phyloP scores from a whole-genome alignment of 2,113 vertebrate genomes.

The Phainopepla nitens region DNA sequence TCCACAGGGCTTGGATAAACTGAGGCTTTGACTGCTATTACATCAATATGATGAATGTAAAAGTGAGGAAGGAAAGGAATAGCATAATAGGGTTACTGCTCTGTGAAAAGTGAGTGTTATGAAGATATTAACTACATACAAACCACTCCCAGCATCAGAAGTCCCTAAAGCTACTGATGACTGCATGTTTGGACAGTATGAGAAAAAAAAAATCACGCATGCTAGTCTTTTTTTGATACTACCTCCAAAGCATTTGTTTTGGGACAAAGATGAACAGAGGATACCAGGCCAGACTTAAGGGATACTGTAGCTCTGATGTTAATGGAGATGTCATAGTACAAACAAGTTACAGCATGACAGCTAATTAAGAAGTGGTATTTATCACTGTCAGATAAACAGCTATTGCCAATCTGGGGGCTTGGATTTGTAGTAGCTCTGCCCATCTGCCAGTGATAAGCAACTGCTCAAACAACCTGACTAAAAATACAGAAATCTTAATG shows the following conservation, averaged over 20 bases:
- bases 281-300: neutral
- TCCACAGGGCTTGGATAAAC: neutral
- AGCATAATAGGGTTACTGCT: neutral
- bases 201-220: neutral
- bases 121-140: neutral
- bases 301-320: neutral
- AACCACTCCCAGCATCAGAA: neutral
- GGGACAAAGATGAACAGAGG: neutral
- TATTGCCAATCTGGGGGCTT: neutral
- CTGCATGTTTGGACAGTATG: neutral
- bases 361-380: neutral
- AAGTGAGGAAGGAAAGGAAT: neutral
- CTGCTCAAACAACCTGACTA: neutral
- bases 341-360: neutral
- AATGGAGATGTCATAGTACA: neutral
- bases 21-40: neutral
- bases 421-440: neutral
- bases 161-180: neutral
- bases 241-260: neutral
- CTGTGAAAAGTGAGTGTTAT: fast-evolving
- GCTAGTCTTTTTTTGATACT: neutral
- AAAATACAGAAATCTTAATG: neutral
- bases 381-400: neutral
- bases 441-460: neutral
- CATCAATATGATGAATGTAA: neutral